A percentile compares a stretch with the other conserved stretches of the same genome.
Evolutionary conservation across 1,140 invertebrate genomes (phyloP).

Genomic region (Hycleus cichorii): DNA sequence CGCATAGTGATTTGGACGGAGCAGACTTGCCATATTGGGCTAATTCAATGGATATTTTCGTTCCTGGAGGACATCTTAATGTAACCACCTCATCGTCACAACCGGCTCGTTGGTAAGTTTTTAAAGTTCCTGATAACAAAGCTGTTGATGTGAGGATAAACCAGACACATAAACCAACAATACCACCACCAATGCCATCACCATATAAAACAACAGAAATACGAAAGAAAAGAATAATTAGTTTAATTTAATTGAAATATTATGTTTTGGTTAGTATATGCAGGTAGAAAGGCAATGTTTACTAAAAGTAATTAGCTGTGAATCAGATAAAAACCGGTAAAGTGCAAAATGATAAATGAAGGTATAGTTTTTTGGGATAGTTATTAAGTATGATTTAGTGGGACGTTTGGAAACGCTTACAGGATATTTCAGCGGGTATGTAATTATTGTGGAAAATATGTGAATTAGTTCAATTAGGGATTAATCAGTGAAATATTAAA

Average conservation of each 20-base stretch:
- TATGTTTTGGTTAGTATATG: background rate
- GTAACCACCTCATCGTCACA: slow-evolving; percentile 81
- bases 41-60: slow-evolving; percentile 78
- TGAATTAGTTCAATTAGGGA: slow-evolving; percentile 1
- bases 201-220: background rate
- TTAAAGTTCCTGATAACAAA: slow-evolving; percentile 75
- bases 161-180: slow-evolving; percentile 6
- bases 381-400: slow-evolving; percentile 10
- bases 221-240: background rate
- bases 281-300: background rate
- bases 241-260: background rate
- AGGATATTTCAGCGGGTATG: slow-evolving; percentile 8
- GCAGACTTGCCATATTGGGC: slow-evolving; percentile 57
- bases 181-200: slow-evolving; percentile 2
- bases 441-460: slow-evolving; percentile 12
- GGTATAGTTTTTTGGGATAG: slow-evolving; percentile 9
- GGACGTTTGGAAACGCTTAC: slow-evolving; percentile 11
- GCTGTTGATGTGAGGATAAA: slow-evolving; percentile 49
- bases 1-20: slow-evolving; percentile 41
- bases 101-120: slow-evolving; percentile 78
- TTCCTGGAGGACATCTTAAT: slow-evolving; percentile 76
- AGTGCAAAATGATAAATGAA: slow-evolving; percentile 9
- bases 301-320: slow-evolving; percentile 6
- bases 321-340: slow-evolving; percentile 1
- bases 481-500: slow-evolving; percentile 2